Evolutionary conservation across 2,888 invertebrate genomes (phyloP).

Genomic region (Cetonia aurata): DNA sequence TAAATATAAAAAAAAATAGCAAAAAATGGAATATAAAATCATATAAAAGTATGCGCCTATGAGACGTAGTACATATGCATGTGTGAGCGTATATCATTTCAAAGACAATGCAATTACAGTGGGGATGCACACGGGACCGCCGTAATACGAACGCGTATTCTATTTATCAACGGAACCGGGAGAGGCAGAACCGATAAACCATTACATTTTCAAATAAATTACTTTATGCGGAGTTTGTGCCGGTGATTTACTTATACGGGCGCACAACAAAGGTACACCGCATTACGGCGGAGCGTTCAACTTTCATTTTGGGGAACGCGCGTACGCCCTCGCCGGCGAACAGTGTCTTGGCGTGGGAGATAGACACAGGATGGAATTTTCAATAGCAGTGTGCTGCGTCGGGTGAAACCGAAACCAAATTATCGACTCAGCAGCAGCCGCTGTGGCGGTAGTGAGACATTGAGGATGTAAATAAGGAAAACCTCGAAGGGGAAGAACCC

Average conservation of each 20-base stretch:
- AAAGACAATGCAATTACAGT: slow-evolving; percentile 20
- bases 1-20: not conserved
- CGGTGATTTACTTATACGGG: slow-evolving; percentile 2
- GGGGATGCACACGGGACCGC: not conserved
- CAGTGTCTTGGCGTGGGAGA: not conserved
- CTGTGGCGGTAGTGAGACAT: not conserved
- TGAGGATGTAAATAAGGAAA: slow-evolving; percentile 17
- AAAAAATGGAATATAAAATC: not conserved
- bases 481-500: slow-evolving; percentile 9
- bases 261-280: slow-evolving; percentile 10
- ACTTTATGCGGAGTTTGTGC: slow-evolving; percentile 2
- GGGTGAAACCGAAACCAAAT: slow-evolving; percentile 25
- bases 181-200: slow-evolving; percentile 12
- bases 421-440: slow-evolving; percentile 26
- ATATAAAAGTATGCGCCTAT: not conserved
- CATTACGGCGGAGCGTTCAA: slow-evolving; percentile 10
- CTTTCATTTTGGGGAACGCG: not conserved
- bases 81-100: not conserved
- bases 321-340: not conserved
- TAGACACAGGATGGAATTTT: not conserved
- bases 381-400: slow-evolving; percentile 14
- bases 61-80: not conserved
- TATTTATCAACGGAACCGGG: slow-evolving; percentile 4
- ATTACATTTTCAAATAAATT: slow-evolving; percentile 27
- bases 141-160: not conserved